Evolutionary conservation across 2,797 vertebrate species (phyloP).

Genomic region (Sphaeramia orbicularis): DNA sequence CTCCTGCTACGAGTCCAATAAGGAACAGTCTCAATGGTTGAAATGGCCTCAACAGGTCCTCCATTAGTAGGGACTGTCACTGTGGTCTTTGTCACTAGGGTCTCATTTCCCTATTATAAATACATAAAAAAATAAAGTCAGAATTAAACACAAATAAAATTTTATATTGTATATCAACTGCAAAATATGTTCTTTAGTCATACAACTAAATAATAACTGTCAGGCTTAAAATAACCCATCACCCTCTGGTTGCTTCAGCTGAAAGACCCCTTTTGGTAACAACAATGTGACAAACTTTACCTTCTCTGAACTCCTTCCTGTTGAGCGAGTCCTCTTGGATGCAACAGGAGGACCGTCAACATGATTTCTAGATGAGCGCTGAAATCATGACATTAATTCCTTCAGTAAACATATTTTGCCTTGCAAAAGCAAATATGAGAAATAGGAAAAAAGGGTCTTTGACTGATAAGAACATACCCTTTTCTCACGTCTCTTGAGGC

Average conservation of each 20-base stretch:
- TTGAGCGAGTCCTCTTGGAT: conserved; percentile 91
- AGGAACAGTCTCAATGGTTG: conserved; percentile 93
- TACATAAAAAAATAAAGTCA: background rate
- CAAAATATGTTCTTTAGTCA: background rate
- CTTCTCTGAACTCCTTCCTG: conserved; percentile 86
- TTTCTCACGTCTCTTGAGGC: conserved; percentile 94
- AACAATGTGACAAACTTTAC: conserved; percentile 65
- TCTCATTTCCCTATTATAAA: conserved; percentile 89
- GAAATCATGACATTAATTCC: conserved; percentile 28
- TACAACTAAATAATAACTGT: background rate
- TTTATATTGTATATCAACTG: too few relatives aligned
- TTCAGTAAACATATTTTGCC: background rate
- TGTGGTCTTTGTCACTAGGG: conserved; percentile 94
- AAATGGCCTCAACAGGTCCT: conserved; percentile 93
- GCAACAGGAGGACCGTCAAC: conserved; percentile 89
- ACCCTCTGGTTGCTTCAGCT: background rate
- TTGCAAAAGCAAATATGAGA: background rate
- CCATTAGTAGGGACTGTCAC: conserved; percentile 91
- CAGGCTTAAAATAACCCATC: background rate
- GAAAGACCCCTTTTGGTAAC: background rate
- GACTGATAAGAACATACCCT: conserved; percentile 82
- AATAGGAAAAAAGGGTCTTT: background rate
- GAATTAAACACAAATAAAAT: conserved; percentile 2
- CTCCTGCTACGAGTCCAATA: conserved; percentile 90
- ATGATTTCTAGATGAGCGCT: conserved; percentile 94